These are phyloP conservation scores for Creontiades dilutus DNA, from an alignment of 2,888 invertebrate genomes.

Conservation along the genomic window DNA sequence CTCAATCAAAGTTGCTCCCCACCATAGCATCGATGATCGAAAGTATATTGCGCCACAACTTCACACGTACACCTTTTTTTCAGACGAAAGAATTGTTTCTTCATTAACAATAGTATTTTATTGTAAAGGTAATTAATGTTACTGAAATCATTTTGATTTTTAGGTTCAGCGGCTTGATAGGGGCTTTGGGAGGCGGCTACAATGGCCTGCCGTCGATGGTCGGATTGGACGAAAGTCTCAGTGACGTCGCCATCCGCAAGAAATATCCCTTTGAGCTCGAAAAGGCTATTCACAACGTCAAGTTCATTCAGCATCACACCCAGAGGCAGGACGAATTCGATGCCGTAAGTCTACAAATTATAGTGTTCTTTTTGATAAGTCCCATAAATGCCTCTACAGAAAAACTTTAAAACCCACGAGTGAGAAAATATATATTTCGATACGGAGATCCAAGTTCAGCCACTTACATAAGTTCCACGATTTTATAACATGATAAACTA, in stretches of 20 bases:
- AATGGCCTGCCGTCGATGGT: slow-evolving; percentile 90
- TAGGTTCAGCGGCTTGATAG: slow-evolving; percentile 88
- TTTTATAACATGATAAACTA: too few relatives aligned
- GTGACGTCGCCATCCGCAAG: slow-evolving; percentile 88
- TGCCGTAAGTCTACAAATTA: slow-evolving; percentile 83
- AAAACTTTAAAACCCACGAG: too few relatives aligned
- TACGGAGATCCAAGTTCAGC: too few relatives aligned
- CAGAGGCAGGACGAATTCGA: slow-evolving; percentile 96
- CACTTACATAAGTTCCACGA: too few relatives aligned
- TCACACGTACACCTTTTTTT: too few relatives aligned
- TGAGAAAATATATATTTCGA: too few relatives aligned
- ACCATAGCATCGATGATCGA: too few relatives aligned
- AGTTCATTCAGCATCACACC: slow-evolving; percentile 97
- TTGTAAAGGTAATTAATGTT: not conserved
- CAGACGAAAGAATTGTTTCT: too few relatives aligned
- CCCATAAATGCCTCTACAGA: too few relatives aligned
- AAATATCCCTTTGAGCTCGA: slow-evolving; percentile 96
- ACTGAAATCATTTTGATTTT: not conserved
- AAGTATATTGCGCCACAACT: too few relatives aligned
- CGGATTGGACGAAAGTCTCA: slow-evolving; percentile 89
- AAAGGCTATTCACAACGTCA: slow-evolving; percentile 95
- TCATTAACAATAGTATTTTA: not conserved
- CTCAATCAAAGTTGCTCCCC: too few relatives aligned
- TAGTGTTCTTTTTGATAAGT: too few relatives aligned
- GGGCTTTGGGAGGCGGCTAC: slow-evolving; percentile 86